Percentiles rank a stretch among this genome's conserved stretches.
phyloP scores from a whole-genome alignment of 2,113 vertebrate species.

The Chaetura pelagica region DNA sequence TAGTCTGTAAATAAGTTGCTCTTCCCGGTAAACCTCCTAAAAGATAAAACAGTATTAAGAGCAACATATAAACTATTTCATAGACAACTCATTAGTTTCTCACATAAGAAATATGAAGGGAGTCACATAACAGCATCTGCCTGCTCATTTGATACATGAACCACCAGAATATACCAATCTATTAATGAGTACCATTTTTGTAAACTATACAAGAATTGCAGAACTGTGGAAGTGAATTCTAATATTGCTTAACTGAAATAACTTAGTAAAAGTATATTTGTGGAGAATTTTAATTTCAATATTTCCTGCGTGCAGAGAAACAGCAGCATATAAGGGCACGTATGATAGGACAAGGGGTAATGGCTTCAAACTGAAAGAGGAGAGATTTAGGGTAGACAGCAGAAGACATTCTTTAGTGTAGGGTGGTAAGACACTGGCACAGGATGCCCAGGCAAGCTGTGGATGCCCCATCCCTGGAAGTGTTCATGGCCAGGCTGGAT shows the following conservation, averaged over 20 bases:
- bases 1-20: conserved; percentile 87
- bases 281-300: not conserved
- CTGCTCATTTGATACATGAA: not conserved
- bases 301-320: not conserved
- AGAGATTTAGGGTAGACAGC: no score
- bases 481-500: no score
- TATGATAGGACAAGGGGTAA: no score
- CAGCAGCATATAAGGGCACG: not conserved
- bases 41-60: not conserved
- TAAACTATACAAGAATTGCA: not conserved
- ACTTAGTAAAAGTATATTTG: not conserved
- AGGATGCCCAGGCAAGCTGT: no score
- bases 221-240: not conserved
- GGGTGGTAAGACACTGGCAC: no score
- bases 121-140: not conserved
- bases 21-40: conserved; percentile 84
- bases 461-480: no score
- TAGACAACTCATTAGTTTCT: not conserved
- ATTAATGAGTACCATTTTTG: not conserved
- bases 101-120: not conserved
- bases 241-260: not conserved
- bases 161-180: not conserved
- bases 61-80: not conserved
- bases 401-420: no score
- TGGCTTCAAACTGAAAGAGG: no score